These are phyloP conservation scores for Trichogramma dendrolimi DNA, from an alignment of 2,888 invertebrate species.

Conservation along the genomic window DNA sequence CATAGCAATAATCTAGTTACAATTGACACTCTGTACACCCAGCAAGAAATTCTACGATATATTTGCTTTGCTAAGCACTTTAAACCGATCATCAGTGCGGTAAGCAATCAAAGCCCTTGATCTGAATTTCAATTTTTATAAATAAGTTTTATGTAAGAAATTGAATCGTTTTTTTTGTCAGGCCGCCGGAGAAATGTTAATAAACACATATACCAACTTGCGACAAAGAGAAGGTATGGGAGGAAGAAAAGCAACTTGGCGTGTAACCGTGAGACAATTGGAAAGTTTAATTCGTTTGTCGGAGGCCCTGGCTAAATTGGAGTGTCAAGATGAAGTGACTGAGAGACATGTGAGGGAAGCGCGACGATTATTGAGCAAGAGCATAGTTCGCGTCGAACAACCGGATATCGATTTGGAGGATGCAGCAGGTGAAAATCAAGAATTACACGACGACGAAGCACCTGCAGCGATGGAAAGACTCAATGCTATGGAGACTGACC, in stretches of 20 bases:
- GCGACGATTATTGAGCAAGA: slow-evolving; percentile 85
- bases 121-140: not conserved
- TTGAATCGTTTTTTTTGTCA: slow-evolving; percentile 37
- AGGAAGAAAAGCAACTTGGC: slow-evolving; percentile 75
- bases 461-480: slow-evolving; percentile 43
- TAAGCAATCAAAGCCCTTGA: slow-evolving; percentile 44
- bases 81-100: slow-evolving; percentile 80
- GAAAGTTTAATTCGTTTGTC: slow-evolving; percentile 94
- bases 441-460: slow-evolving; percentile 52
- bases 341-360: slow-evolving; percentile 91
- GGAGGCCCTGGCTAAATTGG: slow-evolving; percentile 94
- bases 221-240: slow-evolving; percentile 77
- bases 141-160: slow-evolving; percentile 1
- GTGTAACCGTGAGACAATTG: slow-evolving; percentile 94
- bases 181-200: slow-evolving; percentile 79
- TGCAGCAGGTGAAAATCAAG: slow-evolving; percentile 57
- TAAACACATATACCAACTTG: slow-evolving; percentile 82
- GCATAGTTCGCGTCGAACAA: slow-evolving; percentile 95
- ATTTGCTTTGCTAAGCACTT: slow-evolving; percentile 96
- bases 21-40: slow-evolving; percentile 76
- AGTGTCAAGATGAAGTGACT: slow-evolving; percentile 86
- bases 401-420: slow-evolving; percentile 93
- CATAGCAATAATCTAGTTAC: slow-evolving; percentile 81
- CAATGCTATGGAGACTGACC: slow-evolving; percentile 28
- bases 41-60: slow-evolving; percentile 88